These are phyloP conservation scores for Etia nguti DNA, from an alignment of 2,113 vertebrate genomes.

Conservation along the genomic window DNA sequence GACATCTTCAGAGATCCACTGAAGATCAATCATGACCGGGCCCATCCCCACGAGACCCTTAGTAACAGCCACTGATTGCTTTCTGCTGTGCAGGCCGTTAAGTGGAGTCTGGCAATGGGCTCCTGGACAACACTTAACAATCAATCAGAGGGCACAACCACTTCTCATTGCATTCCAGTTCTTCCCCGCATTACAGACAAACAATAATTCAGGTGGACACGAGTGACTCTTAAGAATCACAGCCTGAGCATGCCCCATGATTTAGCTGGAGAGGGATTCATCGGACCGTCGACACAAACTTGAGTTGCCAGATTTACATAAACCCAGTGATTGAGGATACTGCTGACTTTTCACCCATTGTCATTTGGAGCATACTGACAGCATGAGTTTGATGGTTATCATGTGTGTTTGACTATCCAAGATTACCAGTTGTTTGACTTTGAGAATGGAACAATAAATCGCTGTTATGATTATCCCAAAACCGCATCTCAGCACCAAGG, in stretches of 20 bases:
- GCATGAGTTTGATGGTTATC: neutral
- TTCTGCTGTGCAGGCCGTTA: slow-evolving; percentile 74
- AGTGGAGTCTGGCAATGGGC: slow-evolving; percentile 73
- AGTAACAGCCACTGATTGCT: slow-evolving; percentile 78
- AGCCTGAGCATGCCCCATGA: slow-evolving; percentile 37
- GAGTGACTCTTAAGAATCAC: slow-evolving; percentile 74
- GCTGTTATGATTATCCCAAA: neutral
- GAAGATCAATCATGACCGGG: slow-evolving; percentile 72
- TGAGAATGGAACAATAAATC: neutral
- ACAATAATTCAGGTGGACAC: slow-evolving; percentile 76
- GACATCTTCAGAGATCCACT: slow-evolving; percentile 69
- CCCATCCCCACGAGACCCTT: slow-evolving; percentile 71
- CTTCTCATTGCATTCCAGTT: slow-evolving; percentile 65
- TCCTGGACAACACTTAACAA: slow-evolving; percentile 81
- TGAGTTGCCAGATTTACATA: slow-evolving; percentile 53
- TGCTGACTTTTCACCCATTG: slow-evolving; percentile 4
- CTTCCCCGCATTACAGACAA: slow-evolving; percentile 70
- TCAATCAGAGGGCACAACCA: slow-evolving; percentile 75
- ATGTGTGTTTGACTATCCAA: slow-evolving; percentile 2
- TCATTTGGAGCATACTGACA: neutral
- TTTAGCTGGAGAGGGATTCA: slow-evolving; percentile 41
- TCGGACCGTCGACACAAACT: slow-evolving; percentile 28
- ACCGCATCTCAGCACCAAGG: neutral
- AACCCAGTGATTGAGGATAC: slow-evolving; percentile 32
- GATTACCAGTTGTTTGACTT: neutral